Conservation (phyloP, 2,113 vertebrate species). For the Corythaeola cristata region DNA sequence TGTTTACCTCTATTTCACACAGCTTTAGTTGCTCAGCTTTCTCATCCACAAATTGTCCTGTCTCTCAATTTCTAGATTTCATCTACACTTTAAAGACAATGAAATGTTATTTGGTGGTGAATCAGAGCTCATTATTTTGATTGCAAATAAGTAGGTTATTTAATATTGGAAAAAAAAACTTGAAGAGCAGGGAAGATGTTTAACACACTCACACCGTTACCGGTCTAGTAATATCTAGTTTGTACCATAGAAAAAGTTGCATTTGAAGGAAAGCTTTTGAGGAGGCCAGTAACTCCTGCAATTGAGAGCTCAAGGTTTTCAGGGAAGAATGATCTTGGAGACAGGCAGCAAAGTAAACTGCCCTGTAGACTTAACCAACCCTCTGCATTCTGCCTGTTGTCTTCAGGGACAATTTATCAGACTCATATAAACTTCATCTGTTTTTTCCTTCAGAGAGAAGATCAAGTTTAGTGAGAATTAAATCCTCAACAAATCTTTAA, state of each 20-base stretch:
- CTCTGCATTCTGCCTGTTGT: not conserved
- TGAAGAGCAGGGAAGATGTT: not conserved
- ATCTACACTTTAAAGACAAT: not conserved
- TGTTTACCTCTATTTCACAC: not conserved
- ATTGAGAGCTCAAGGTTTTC: not conserved
- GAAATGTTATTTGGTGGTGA: not conserved
- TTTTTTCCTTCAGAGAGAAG: not conserved
- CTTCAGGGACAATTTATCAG: not conserved
- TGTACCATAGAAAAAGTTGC: not conserved
- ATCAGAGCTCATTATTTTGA: not conserved
- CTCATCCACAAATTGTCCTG: not conserved
- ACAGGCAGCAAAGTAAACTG: not conserved
- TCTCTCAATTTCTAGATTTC: not conserved
- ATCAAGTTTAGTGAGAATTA: not conserved
- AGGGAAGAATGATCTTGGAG: not conserved
- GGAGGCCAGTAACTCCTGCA: not conserved
- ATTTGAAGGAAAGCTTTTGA: not conserved
- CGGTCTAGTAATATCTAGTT: not conserved
- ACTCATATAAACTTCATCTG: not conserved
- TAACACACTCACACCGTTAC: not conserved
- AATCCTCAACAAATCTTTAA: not conserved
- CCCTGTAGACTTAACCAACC: not conserved
- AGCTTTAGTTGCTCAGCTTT: not conserved
- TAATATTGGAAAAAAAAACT: not conserved
- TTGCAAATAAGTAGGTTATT: not conserved